These are phyloP conservation scores for Fissipunctia ypsillon DNA, from an alignment of 2,888 invertebrate genomes.

Conservation along the genomic window DNA sequence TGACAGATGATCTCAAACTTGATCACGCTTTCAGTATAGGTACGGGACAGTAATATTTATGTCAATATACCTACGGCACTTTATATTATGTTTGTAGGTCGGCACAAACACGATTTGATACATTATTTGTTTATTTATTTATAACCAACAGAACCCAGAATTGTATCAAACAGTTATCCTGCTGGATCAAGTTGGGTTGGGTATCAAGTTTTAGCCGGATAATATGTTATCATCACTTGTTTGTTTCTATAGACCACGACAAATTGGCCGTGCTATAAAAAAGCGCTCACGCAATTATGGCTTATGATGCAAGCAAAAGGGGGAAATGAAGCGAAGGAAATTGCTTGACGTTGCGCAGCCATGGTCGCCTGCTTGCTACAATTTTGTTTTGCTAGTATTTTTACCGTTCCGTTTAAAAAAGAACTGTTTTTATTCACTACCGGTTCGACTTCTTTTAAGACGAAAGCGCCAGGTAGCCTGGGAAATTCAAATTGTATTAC, in stretches of 20 bases:
- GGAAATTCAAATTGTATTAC: no score
- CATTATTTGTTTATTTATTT: no score
- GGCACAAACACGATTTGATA: not conserved
- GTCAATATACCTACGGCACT: no score
- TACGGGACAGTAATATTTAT: no score
- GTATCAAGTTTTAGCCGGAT: slow-evolving; percentile 15
- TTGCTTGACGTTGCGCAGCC: slow-evolving; percentile 54
- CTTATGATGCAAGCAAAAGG: slow-evolving; percentile 54
- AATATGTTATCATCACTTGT: slow-evolving; percentile 30
- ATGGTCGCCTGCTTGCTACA: slow-evolving; percentile 40
- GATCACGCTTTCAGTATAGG: not conserved
- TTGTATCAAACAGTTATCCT: not conserved
- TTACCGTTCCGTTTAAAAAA: slow-evolving; percentile 21
- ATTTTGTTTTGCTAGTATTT: slow-evolving; percentile 20
- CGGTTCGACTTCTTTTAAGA: no score
- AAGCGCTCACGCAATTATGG: slow-evolving; percentile 40
- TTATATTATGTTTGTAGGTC: not conserved
- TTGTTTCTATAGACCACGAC: slow-evolving; percentile 22
- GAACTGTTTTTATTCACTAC: slow-evolving; percentile 4
- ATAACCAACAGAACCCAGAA: not conserved
- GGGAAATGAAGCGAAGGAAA: slow-evolving; percentile 60
- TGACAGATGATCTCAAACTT: not conserved
- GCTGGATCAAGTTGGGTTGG: no score
- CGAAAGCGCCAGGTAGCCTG: no score
- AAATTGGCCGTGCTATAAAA: slow-evolving; percentile 46